Evolutionary conservation across 2,888 invertebrate species (phyloP), one percentile per base, ranked within the genome.

Genomic region (Alloplasta piceator): DNA sequence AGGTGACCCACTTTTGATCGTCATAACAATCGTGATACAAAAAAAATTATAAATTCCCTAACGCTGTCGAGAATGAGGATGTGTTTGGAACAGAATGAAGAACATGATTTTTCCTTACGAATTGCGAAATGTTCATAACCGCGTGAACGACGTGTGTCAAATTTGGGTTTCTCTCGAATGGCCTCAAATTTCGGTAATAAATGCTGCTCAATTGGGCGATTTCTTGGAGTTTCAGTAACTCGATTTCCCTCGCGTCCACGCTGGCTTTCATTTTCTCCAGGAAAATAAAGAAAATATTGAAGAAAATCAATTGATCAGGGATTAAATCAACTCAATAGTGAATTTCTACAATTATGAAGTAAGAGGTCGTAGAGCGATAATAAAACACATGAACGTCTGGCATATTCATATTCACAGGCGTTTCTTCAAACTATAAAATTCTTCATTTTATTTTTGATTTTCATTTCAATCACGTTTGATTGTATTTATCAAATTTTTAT

Each of bases 111-210:
- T 12, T 38, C 68, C 91, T 89, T 88, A 92, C 91, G 43, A 87
- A 86, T 86, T 91, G 89, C n/a, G 72, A 61, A 2, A 86, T 16
- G 72, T 89, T 87, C 43, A 91, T 82, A 60, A 84, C 58, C 56
- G 88, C 90, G 58, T 91, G 90, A 6, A 89, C 90, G 38, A 90
- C 48, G 66, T 89, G 85, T 16, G 89, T 86, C 12, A 89, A 86
- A 83, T 87, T 87, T 16, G 75, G 64, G 71, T 91, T 90, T 76
- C 87, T 87, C 14, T 80, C 74, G 67, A 89, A 90, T 67, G 73
- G 76, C n/a, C 75, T 70, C 63, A 79, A 64, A 7, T 83, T 76
- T 39, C 73, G 85, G 72, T 88, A 86, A 83, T 87, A 87, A 68
- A 88, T 86, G 77, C 88, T 89, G 12, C 87, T 89, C 64, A 87